Percentiles rank a stretch among this genome's conserved stretches.
Conservation (phyloP, 2,797 vertebrate species). For the Coluber constrictor region DNA sequence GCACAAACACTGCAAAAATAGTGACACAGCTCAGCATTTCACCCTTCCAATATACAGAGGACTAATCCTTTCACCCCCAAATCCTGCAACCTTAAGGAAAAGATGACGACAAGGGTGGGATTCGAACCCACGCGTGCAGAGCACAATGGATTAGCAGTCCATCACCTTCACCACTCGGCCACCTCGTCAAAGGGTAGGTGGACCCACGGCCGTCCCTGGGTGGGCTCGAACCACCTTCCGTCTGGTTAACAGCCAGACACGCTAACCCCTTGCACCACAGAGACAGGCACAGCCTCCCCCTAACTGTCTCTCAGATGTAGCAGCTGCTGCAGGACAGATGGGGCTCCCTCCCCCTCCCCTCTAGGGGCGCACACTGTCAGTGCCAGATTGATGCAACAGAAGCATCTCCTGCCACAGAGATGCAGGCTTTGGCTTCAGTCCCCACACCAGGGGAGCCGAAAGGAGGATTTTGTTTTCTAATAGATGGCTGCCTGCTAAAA, state of each 20-base stretch:
- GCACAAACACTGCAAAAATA: background rate
- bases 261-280: background rate
- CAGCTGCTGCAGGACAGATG: background rate
- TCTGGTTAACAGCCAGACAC: background rate
- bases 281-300: background rate
- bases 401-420: background rate
- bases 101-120: background rate
- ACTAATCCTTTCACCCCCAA: background rate
- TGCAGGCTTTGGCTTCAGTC: background rate
- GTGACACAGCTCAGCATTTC: background rate
- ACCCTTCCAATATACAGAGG: background rate
- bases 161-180: background rate
- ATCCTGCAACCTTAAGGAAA: background rate
- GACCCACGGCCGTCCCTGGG: background rate
- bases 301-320: rapidly evolving
- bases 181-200: background rate
- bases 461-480: background rate
- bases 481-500: background rate
- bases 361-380: background rate
- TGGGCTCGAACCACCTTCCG: background rate
- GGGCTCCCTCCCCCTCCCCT: rapidly evolving
- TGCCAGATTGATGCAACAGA: background rate
- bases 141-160: background rate
- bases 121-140: background rate
- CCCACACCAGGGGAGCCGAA: background rate